Evolutionary conservation across 1,140 invertebrate genomes (phyloP).

Genomic region (Diuraphis noxia): DNA sequence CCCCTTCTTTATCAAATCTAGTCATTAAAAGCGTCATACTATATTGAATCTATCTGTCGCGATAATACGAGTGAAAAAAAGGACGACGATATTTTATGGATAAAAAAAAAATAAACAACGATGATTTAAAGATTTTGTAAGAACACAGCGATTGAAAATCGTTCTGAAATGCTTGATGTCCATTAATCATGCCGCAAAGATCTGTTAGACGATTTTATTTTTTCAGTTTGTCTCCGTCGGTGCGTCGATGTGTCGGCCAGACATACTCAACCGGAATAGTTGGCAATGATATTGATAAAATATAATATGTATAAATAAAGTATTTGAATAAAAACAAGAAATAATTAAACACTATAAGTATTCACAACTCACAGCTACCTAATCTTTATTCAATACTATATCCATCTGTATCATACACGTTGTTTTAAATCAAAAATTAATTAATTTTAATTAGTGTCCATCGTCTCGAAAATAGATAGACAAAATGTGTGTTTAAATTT

Average conservation of each 20-base stretch:
- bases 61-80: neutral
- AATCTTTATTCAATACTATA: too few species aligned
- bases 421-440: too few species aligned
- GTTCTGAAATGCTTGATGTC: constrained; percentile 28
- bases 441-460: too few species aligned
- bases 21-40: constrained; percentile 49
- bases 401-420: too few species aligned
- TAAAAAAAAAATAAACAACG: constrained; percentile 15
- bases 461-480: too few species aligned
- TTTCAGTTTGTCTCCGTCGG: neutral
- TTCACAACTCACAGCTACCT: too few species aligned
- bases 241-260: constrained; percentile 14
- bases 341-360: neutral
- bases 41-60: constrained; percentile 20
- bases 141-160: constrained; percentile 16
- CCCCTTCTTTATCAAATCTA: constrained; percentile 34
- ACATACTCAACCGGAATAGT: constrained; percentile 6
- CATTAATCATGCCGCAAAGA: constrained; percentile 46
- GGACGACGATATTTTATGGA: neutral
- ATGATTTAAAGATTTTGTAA: constrained; percentile 34
- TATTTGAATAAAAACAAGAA: neutral
- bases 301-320: neutral
- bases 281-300: neutral
- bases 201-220: constrained; percentile 6
- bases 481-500: too few species aligned